phyloP scores from a whole-genome alignment of 1,140 invertebrate species.

The Melanaphis sacchari region DNA sequence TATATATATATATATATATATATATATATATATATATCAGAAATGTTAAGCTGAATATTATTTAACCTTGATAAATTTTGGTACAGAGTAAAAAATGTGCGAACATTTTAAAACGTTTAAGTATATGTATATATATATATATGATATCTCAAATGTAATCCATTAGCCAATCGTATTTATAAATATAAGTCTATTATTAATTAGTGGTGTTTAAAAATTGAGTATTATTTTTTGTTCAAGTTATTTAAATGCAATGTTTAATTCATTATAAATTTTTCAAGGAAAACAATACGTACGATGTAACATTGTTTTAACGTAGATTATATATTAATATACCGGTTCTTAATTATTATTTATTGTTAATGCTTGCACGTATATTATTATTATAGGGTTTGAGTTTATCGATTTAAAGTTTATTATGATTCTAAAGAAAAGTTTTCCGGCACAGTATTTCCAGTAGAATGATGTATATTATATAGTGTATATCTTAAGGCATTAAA shows the following conservation, averaged over 20 bases:
- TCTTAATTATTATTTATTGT: background rate
- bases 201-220: background rate
- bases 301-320: background rate
- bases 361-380: background rate
- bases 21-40: too few relatives aligned
- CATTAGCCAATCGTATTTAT: background rate
- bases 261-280: background rate
- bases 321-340: background rate
- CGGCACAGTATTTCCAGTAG: background rate
- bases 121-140: background rate
- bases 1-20: too few relatives aligned
- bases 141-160: too few relatives aligned
- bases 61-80: too few relatives aligned
- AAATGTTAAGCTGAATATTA: too few relatives aligned
- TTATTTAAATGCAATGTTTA: background rate
- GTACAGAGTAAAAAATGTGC: background rate
- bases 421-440: constrained; percentile 42
- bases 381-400: background rate
- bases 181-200: background rate
- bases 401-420: constrained; percentile 40
- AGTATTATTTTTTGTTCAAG: background rate
- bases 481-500: background rate
- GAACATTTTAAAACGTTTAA: background rate
- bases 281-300: background rate
- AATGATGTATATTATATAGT: background rate